Conservation (phyloP, 2,888 invertebrate species). For the Nephrocerus scutellatus region DNA sequence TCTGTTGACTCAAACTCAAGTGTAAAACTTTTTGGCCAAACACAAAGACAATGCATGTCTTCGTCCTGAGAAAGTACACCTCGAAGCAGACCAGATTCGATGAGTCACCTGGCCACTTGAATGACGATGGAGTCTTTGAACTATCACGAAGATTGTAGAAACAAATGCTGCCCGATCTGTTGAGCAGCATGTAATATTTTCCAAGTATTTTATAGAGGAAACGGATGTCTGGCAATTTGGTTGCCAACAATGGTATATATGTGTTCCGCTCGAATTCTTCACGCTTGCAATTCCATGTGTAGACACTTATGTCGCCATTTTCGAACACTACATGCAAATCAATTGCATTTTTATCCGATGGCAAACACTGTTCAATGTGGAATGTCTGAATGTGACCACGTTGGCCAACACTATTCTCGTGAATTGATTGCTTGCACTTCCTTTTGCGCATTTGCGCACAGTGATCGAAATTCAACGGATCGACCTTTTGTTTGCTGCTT, state of each 20-base stretch:
- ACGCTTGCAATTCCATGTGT: slow-evolving; percentile 30
- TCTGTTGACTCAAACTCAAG: slow-evolving; percentile 25
- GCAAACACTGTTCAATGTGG: slow-evolving; percentile 19
- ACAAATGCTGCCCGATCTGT: slow-evolving; percentile 26
- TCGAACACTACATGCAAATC: slow-evolving; percentile 34
- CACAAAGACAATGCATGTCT: slow-evolving; percentile 26
- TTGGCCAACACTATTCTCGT: slow-evolving; percentile 10
- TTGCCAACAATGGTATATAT: slow-evolving; percentile 24
- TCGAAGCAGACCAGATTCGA: slow-evolving; percentile 21
- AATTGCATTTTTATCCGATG: slow-evolving; percentile 9
- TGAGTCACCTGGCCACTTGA: slow-evolving; percentile 26
- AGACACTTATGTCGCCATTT: slow-evolving; percentile 36
- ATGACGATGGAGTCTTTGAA: slow-evolving; percentile 24
- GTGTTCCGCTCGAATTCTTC: slow-evolving; percentile 28
- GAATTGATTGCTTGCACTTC: slow-evolving; percentile 25
- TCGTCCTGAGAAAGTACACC: slow-evolving; percentile 10
- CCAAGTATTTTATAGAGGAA: slow-evolving; percentile 32
- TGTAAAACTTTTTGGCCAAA: slow-evolving; percentile 27
- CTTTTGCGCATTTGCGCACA: slow-evolving; percentile 13
- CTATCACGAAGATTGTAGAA: slow-evolving; percentile 32
- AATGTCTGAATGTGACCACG: slow-evolving; percentile 23
- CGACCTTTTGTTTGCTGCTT: slow-evolving; percentile 24
- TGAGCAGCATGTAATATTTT: slow-evolving; percentile 35
- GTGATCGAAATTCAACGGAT: slow-evolving; percentile 21
- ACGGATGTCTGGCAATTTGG: slow-evolving; percentile 25